phyloP scores from a whole-genome alignment of 2,113 vertebrate genomes.

The Balaenoptera acutorostrata region DNA sequence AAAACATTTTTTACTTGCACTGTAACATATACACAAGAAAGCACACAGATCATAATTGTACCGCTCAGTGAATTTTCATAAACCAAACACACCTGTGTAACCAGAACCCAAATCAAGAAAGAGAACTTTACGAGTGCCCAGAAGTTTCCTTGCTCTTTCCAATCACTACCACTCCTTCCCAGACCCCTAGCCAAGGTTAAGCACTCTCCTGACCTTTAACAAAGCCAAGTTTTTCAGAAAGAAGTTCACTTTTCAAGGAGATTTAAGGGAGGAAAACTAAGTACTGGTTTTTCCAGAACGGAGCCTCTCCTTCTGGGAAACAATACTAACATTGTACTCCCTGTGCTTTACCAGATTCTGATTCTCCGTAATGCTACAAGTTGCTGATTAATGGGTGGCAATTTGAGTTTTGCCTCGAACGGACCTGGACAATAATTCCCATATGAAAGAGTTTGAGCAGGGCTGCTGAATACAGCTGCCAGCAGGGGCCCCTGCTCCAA shows the following conservation, averaged over 20 bases:
- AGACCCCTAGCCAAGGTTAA: background rate
- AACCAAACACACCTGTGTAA: background rate
- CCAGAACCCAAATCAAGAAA: background rate
- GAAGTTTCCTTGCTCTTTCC: background rate
- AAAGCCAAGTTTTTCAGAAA: background rate
- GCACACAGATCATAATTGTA: background rate
- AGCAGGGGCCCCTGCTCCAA: background rate
- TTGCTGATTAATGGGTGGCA: background rate
- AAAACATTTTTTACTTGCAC: background rate
- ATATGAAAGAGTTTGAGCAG: background rate
- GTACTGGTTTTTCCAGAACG: background rate
- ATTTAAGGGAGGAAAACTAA: background rate
- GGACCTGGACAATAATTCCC: background rate
- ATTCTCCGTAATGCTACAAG: background rate
- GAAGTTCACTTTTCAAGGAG: background rate
- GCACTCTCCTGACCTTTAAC: background rate
- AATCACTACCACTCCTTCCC: background rate
- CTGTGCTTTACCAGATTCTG: background rate
- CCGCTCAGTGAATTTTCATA: background rate
- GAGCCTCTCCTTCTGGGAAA: background rate
- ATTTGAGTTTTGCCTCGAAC: background rate
- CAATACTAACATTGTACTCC: background rate
- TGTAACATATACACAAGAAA: background rate
- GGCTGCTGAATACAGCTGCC: background rate
- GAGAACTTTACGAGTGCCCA: background rate